Base-by-base conservation (phyloP, 1,140 invertebrate genomes). In the Conopomorpha cramerella region DNA sequence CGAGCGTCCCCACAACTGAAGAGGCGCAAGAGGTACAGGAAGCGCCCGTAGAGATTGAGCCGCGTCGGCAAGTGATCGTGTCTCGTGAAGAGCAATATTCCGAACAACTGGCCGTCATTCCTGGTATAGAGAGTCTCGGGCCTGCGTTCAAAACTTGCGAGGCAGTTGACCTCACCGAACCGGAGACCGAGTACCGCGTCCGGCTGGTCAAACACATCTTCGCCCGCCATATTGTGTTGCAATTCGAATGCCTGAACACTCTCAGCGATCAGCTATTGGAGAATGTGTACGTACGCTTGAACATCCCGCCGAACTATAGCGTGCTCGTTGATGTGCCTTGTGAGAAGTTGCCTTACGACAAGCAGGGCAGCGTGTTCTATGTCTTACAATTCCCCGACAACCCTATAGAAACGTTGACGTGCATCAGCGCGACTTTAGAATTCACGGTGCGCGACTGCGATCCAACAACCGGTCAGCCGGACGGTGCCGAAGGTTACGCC, bases 161-260 rank as follows among this genome's bases (percentile, higher is more conserved):
- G 11, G 84, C 93, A 7, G 82, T 94, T 14, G 92, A 96, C 61
- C 82, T 99, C 6, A 99, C 96, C 0, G 96, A 99, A 79, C 89
- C 92, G 1, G 96, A 98, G 79, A 98, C 95, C 0, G 97, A 99
- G 77, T 99, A 99, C 76, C 91, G 93, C 30, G 95, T 99, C 2
- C 86, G 89, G 45, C 97, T 95, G 63, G 83, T 96, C 26, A 99
- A 99, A 62, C 96, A 99, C 60, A 86, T 89, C 27, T 99, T 94
- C 58, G 77, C 83, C 2, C 82, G 90, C 31, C 88, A 95, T 77
- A 66, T 93, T 8, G 85, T 99, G 30, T 82, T 99, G 34, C 95
- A 93, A 72, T 97, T 98, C 71, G 92, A 96, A 73, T 95, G 94
- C 66, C 81, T 90, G 8, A 99, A 99, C 73, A 99, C 97, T 2